These are phyloP conservation scores for Parapsyche elsis DNA, from an alignment of 1,140 invertebrate genomes.

Conservation along the genomic window DNA sequence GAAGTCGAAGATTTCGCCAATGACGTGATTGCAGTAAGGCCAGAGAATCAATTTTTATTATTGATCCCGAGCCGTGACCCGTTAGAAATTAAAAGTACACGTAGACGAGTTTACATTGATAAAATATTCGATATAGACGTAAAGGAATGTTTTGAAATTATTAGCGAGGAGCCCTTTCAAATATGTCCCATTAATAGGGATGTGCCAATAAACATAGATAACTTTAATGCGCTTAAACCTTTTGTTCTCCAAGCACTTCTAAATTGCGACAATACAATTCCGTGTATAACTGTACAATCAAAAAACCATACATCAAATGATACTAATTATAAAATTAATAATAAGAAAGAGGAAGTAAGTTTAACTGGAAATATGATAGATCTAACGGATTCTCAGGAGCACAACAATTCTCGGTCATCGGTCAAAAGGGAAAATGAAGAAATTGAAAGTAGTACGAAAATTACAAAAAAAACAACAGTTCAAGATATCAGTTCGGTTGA, in stretches of 20 bases:
- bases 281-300: background rate
- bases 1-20: background rate
- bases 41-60: background rate
- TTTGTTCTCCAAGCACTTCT: background rate
- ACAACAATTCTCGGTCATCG: background rate
- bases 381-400: background rate
- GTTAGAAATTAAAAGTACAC: too few relatives aligned
- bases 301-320: background rate
- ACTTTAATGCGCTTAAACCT: background rate
- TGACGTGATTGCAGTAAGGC: background rate
- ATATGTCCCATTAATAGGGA: slow-evolving; percentile 4
- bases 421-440: background rate
- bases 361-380: background rate
- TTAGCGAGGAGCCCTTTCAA: slow-evolving; percentile 10
- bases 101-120: background rate
- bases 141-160: slow-evolving; percentile 33
- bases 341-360: background rate
- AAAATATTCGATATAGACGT: slow-evolving; percentile 4
- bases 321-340: background rate
- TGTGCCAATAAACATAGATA: background rate
- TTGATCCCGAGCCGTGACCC: too few relatives aligned
- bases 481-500: background rate
- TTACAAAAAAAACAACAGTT: background rate
- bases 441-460: background rate
- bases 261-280: background rate